Base-by-base conservation (phyloP, 2,113 vertebrate species). In the Takifugu bimaculatus region DNA sequence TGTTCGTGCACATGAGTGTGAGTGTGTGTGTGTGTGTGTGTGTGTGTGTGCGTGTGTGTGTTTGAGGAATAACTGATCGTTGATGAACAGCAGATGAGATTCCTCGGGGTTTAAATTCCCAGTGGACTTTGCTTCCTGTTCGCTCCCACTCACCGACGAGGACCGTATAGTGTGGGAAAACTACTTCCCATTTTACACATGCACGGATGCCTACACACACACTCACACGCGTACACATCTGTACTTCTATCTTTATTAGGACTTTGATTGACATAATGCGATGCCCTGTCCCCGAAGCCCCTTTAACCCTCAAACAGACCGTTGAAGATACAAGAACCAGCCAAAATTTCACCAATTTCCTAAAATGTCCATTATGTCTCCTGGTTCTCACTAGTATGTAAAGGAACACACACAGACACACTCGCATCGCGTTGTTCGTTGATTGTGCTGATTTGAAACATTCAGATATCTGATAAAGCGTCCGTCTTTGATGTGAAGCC, bases 121-220 rank as follows among this genome's bases (percentile, higher is more conserved):
- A 84, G 79, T 39, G 74, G 80, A 83, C 69, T 63, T 78, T 68
- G 44, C 55, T 89, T 91, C 87, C 89, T 88, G 84, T 89, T 77
- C 56, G 79, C 72, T 85, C 66, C 58, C 52, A 61, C 50, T 55
- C 64, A 72, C 60, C 44, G 62, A 69, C 69, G 67, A 80, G 63
- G 64, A 61, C 68, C 11, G 43, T 73, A 62, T 67, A 86, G 72
- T 90, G 88, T 92, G 91, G 89, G 90, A 91, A 92, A 89, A 77
- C 3, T 0, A 65, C 59, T 45, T 59, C 54, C 49, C 61, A 57
- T 52, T 63, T 26, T 53, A 12, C 29, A 57, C 61, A 45, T 20
- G 57, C 60, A 55, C 70, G 63, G 63, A 49, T 25, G 55, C 35
- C 49, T 42, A 55, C 43, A 29, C 39, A 62, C 51, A 62, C 43